Evolutionary conservation across 2,888 invertebrate species (phyloP), one percentile per base, ranked within the genome.

Genomic region (Drosophila macrospina): DNA sequence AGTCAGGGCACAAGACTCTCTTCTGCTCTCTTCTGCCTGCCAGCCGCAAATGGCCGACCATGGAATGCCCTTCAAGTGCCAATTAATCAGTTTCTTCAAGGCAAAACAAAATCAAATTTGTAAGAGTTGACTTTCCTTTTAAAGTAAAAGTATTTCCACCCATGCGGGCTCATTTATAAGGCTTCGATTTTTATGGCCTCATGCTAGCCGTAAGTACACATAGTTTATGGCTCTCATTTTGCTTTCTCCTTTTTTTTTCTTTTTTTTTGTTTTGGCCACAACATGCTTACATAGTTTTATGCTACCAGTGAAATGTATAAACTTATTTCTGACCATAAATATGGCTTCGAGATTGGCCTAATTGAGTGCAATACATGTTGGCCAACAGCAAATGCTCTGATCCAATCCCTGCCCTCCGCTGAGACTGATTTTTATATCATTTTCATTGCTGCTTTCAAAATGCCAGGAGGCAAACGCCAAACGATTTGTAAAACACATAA

Each of bases 21-120:
- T n/a, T n/a, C n/a, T n/a, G n/a, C 4, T 5, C 69, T 42, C 26
- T 51, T 54, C 45, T 71, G 77, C 71, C 47, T 39, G n/a, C 48
- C 41, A 8, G 39, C 62, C 66, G 72, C 78, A 78, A 72, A 64
- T 55, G 52, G 36, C 65, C 6, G 47, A 54, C 24, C 48, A 42
- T 32, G 7, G 13, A 42, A 44, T 45, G 56, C 62, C 69, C 69
- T 81, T 68, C 79, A 82, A 81, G 69, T 62, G 66, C 74, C 87
- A 88, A 83, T 83, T 83, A 88, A 83, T 83, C 89, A 83, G 87
- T 80, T 83, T 68, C 81, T 69, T 57, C 65, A 81, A 65, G 74
- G 72, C 67, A 45, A 47, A 57, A 51, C 45, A 51, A 47, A 64
- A 52, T 34, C 62, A 71, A 74, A 73, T 68, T 57, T 51, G 63